Evolutionary conservation across 2,797 vertebrate genomes (phyloP), one percentile per base, ranked within the genome.

Genomic region (Trachurus trachurus): DNA sequence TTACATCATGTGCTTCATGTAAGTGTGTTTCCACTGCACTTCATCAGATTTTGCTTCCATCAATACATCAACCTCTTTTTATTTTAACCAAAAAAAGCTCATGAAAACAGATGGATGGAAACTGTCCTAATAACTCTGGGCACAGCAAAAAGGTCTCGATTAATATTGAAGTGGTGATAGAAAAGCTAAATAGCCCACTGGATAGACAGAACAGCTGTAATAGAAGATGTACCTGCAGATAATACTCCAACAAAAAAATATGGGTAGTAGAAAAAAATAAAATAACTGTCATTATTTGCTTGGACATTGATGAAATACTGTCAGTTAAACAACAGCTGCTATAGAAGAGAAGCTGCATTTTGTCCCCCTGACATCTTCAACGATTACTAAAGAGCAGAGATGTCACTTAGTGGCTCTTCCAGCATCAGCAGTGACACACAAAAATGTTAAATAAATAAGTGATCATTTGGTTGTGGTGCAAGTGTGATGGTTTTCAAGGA

Each of bases 391-490:
- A 78, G 68, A 44, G 34, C 26, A 62, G 45, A 71, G 13, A 67
- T 71, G 31, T 73, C 66, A 60, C 56, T 74, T 53, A 47, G 26
- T 68, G 67, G 59, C 49, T 67, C 26, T 19, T 65, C 12, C 57
- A 60, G 53, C 11, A 34, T 69, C 26, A 71, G 42, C 31, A 74
- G 9, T 71, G 39, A 73, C 68, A 70, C 29, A 4, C 37, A 70
- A 81, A 83, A 72, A 75, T 80, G 66, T 65, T 39, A 49, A 52
- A 74, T 65, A 74, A 78, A 78, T 62, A 26, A 70, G 62, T 65
- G 45, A 44, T 37, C 5, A 44, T 74, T 66, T 71, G 71, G 74
- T 72, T 85, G 85, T 81, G 52, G 53, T 80, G 60, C n/a, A 11
- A 1, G 45, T 53, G 59, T 3, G 13, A 66, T 39, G 58, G n/a